These are phyloP conservation scores for Blastobasis lacticolella DNA, from an alignment of 2,888 invertebrate genomes.

Conservation along the genomic window DNA sequence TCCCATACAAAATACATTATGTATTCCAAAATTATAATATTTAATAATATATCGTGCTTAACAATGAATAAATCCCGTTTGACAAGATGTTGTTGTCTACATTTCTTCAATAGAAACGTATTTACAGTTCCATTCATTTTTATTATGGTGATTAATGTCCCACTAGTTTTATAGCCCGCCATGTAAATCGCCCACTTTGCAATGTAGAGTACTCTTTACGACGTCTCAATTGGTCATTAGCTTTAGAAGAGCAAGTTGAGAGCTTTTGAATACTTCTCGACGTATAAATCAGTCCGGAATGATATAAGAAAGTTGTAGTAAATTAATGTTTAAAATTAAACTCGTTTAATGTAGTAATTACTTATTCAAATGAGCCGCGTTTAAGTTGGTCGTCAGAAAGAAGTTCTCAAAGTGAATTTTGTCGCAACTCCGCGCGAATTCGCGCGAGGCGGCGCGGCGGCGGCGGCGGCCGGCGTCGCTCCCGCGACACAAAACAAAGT, in stretches of 20 bases:
- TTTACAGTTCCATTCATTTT: conserved; percentile 26
- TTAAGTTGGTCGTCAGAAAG: conserved; percentile 22
- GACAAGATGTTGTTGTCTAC: conserved; percentile 17
- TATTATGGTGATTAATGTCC: conserved; percentile 23
- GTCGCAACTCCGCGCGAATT: conserved; percentile 37
- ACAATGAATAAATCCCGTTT: conserved; percentile 26
- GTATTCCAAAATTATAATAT: background rate
- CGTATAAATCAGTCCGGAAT: background rate
- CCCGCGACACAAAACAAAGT: conserved; percentile 51
- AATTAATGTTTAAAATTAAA: conserved; percentile 8
- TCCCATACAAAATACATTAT: no score
- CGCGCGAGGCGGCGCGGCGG: conserved; percentile 34
- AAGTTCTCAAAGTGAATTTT: conserved; percentile 28
- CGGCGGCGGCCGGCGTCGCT: conserved; percentile 27
- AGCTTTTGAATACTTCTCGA: no score
- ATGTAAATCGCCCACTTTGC: conserved; percentile 21
- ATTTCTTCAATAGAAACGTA: conserved; percentile 19
- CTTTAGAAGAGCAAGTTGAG: conserved; percentile 1
- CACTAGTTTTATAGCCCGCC: conserved; percentile 16
- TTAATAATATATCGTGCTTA: conserved; percentile 16
- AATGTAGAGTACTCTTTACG: conserved; percentile 16
- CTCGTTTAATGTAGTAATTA: conserved; percentile 19
- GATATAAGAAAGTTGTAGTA: background rate
- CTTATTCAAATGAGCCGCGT: conserved; percentile 23
- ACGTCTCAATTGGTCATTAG: conserved; percentile 10